A percentile compares a stretch with the other conserved stretches of the same genome.
Evolutionary conservation across 2,888 invertebrate species (phyloP).

Genomic region (Drosophila peninsularis): DNA sequence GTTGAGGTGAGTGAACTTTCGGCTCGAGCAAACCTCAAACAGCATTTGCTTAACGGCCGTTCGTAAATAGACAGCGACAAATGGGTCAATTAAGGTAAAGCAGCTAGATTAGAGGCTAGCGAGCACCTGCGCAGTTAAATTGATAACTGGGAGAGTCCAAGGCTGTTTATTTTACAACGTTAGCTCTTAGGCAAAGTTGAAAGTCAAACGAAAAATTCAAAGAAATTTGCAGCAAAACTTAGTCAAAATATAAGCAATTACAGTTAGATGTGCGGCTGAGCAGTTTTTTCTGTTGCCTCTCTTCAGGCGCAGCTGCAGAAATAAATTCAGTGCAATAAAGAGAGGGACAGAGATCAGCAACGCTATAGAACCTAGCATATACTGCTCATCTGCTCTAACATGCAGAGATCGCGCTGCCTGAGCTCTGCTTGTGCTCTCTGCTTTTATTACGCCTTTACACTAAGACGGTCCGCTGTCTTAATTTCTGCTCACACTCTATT

Average conservation of each 20-base stretch:
- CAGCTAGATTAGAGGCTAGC: slow-evolving; percentile 19
- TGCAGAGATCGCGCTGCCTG: background rate
- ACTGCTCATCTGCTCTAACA: background rate
- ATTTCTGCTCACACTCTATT: too few species aligned
- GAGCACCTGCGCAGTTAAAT: slow-evolving; percentile 22
- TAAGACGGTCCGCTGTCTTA: too few species aligned
- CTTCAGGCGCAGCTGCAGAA: background rate
- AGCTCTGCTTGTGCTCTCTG: background rate
- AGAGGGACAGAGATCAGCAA: too few species aligned
- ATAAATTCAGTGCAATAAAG: too few species aligned
- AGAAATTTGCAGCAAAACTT: background rate
- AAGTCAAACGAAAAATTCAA: background rate
- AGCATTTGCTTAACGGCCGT: slow-evolving; percentile 66
- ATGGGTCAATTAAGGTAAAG: slow-evolving; percentile 59
- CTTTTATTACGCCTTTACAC: too few species aligned
- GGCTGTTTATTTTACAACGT: slow-evolving; percentile 10
- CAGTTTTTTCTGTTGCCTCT: slow-evolving; percentile 1
- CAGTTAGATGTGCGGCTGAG: slow-evolving; percentile 7
- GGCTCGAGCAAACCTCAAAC: slow-evolving; percentile 61
- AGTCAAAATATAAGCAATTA: slow-evolving; percentile 1
- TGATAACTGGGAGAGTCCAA: slow-evolving; percentile 42
- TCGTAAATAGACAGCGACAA: slow-evolving; percentile 64
- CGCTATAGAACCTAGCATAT: background rate
- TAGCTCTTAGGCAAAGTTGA: slow-evolving; percentile 11
- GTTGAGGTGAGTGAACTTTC: slow-evolving; percentile 46